These are phyloP conservation scores for Acleris holmiana DNA, from an alignment of 2,888 invertebrate genomes.

Conservation along the genomic window DNA sequence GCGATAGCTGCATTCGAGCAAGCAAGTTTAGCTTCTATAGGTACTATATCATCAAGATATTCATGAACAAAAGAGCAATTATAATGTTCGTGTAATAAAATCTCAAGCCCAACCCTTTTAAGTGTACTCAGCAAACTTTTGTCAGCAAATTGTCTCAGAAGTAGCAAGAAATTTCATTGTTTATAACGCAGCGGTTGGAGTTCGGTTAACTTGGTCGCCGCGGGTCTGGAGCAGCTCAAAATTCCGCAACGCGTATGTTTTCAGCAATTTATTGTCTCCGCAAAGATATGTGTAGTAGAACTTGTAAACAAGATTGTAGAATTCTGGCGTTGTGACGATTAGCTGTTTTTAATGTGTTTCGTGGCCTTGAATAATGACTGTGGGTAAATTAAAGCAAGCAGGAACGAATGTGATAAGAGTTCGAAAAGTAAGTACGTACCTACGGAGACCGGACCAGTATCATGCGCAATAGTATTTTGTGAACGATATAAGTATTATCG, in stretches of 20 bases:
- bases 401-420: too few species aligned
- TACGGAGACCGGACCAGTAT: too few species aligned
- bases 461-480: too few species aligned
- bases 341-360: not conserved
- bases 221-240: constrained; percentile 4
- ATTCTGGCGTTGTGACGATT: constrained; percentile 2
- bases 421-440: too few species aligned
- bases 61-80: not conserved
- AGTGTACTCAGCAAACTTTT: constrained; percentile 24
- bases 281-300: constrained; percentile 11
- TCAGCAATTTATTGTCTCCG: constrained; percentile 19
- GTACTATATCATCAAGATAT: not conserved
- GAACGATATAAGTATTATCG: too few species aligned
- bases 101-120: not conserved
- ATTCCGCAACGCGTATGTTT: constrained; percentile 10
- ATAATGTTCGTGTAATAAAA: constrained; percentile 1
- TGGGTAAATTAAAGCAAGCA: too few species aligned
- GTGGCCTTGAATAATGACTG: too few species aligned
- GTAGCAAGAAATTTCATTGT: constrained; percentile 27
- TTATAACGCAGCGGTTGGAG: constrained; percentile 21
- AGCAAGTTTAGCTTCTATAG: too few species aligned
- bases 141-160: constrained; percentile 26
- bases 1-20: too few species aligned
- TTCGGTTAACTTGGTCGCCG: constrained; percentile 24
- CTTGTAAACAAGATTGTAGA: constrained; percentile 9